phyloP scores from a whole-genome alignment of 2,888 invertebrate species.

The Caenorhabditis doughertyi region DNA sequence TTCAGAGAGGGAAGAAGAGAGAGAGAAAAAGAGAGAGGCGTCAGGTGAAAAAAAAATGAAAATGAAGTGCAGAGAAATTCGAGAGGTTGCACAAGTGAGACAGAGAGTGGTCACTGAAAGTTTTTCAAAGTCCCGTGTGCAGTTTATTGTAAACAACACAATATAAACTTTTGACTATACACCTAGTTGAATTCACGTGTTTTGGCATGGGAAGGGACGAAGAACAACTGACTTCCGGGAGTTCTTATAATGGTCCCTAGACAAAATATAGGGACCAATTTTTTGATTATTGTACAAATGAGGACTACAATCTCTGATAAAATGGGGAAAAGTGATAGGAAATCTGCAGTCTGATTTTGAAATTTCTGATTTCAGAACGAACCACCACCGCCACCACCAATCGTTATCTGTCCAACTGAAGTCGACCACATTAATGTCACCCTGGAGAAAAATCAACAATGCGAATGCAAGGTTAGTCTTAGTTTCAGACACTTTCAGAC shows the following conservation, averaged over 20 bases:
- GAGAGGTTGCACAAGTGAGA: constrained; percentile 45
- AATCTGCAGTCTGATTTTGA: too few species aligned
- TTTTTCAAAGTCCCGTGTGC: constrained; percentile 18
- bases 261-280: too few species aligned
- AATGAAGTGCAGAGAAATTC: constrained; percentile 51
- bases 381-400: constrained; percentile 79
- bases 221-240: background rate
- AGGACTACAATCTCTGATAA: too few species aligned
- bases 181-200: constrained; percentile 11
- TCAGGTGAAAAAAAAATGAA: constrained; percentile 43
- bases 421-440: constrained; percentile 80
- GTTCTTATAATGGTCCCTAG: too few species aligned
- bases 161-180: constrained; percentile 43
- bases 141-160: constrained; percentile 42
- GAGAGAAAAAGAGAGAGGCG: constrained; percentile 9
- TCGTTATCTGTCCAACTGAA: constrained; percentile 81
- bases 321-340: too few species aligned
- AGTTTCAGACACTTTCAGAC: constrained; percentile 10
- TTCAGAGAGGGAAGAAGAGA: background rate
- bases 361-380: constrained; percentile 72
- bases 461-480: constrained; percentile 77
- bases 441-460: constrained; percentile 82
- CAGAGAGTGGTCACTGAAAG: constrained; percentile 56
- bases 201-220: constrained; percentile 17
- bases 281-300: too few species aligned